phyloP scores from a whole-genome alignment of 2,888 invertebrate species.

The Pachycephus smyrnensis region DNA sequence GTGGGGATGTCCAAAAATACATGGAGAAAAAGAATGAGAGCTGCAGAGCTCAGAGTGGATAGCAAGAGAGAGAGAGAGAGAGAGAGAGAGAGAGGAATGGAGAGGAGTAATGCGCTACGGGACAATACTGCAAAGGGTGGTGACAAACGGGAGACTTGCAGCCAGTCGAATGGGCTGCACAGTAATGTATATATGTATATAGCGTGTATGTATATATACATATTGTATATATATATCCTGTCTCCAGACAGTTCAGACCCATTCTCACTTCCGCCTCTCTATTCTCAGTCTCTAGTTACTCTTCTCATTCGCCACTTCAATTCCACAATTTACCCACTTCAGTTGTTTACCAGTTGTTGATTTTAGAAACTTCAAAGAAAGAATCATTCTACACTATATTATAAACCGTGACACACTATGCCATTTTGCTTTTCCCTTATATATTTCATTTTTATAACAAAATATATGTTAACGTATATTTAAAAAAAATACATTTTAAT shows the following conservation, averaged over 20 bases:
- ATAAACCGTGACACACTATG: no score
- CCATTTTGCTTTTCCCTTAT: no score
- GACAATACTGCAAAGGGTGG: constrained; percentile 10
- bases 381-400: no score
- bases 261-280: background rate
- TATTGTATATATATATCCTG: no score
- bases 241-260: no score
- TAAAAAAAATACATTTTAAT: no score
- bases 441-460: no score
- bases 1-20: constrained; percentile 42
- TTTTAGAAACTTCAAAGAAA: no score
- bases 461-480: no score
- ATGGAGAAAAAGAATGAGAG: constrained; percentile 23
- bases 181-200: no score
- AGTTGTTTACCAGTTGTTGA: background rate
- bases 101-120: constrained; percentile 6
- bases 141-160: constrained; percentile 10
- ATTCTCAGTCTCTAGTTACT: background rate
- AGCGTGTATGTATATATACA: no score
- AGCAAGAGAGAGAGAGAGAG: constrained; percentile 27
- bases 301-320: background rate
- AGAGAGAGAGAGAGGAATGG: constrained; percentile 7
- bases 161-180: background rate
- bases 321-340: constrained; percentile 7
- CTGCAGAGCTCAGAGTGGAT: constrained; percentile 27